These are phyloP conservation scores for Calameuta filiformis DNA, from an alignment of 2,888 invertebrate species.

Conservation along the genomic window DNA sequence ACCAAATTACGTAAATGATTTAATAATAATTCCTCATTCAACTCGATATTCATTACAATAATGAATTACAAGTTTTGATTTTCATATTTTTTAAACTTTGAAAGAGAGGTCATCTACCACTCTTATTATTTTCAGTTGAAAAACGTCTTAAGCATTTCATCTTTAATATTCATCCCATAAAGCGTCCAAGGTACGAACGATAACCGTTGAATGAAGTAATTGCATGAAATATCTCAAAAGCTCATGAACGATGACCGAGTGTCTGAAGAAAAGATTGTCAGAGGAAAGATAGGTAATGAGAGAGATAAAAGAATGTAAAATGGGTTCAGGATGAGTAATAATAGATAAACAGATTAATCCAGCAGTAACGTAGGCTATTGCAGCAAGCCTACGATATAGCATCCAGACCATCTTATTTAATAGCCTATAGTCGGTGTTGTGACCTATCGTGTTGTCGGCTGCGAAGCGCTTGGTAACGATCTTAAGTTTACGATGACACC, in stretches of 20 bases:
- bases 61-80: background rate
- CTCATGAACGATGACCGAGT: background rate
- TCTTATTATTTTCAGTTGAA: background rate
- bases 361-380: conserved; percentile 47
- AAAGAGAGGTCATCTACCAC: background rate
- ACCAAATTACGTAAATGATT: background rate
- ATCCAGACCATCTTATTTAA: conserved; percentile 36
- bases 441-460: background rate
- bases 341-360: conserved; percentile 10
- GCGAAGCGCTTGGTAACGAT: background rate
- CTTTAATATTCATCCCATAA: background rate
- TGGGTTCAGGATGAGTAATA: background rate
- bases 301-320: background rate
- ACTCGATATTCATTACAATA: background rate
- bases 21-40: background rate
- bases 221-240: background rate
- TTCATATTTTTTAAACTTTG: background rate
- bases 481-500: background rate
- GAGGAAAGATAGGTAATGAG: conserved; percentile 7
- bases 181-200: background rate
- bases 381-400: conserved; percentile 64
- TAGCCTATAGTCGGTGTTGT: background rate
- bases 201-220: background rate
- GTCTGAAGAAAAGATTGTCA: conserved; percentile 10
- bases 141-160: background rate